Percentiles rank a stretch among this genome's conserved stretches.
Conservation (phyloP, 2,797 vertebrate genomes). For the Myotis daubentonii region DNA sequence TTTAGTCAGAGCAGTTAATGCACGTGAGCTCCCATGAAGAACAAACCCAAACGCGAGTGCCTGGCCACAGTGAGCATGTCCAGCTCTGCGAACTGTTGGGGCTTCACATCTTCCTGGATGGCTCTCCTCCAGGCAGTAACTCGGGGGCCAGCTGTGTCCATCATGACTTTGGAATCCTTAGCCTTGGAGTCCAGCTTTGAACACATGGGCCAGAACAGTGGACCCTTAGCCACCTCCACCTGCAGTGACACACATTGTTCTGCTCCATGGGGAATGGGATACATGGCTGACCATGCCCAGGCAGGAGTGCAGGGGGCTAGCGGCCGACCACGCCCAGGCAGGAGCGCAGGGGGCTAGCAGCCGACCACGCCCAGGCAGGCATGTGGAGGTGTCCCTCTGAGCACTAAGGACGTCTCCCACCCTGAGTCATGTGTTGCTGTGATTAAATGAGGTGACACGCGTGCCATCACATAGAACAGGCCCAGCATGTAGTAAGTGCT, state of each 20-base stretch:
- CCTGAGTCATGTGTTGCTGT: not conserved
- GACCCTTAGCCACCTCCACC: not conserved
- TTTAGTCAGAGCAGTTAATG: not conserved
- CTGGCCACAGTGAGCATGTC: not conserved
- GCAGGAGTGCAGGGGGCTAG: too few species aligned
- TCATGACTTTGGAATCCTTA: not conserved
- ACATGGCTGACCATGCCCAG: not conserved
- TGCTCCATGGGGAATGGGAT: not conserved
- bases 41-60: not conserved
- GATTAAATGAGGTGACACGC: not conserved
- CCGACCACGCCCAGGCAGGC: not conserved
- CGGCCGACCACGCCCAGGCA: not conserved
- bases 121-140: not conserved
- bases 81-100: not conserved
- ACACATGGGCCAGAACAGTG: not conserved
- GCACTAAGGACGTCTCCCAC: not conserved
- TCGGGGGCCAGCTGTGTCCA: rapidly evolving
- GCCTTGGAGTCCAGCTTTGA: not conserved
- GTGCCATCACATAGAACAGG: not conserved
- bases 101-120: not conserved
- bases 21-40: not conserved
- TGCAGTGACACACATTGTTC: not conserved
- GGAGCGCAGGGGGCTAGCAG: too few species aligned
- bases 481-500: not conserved
- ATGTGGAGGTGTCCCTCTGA: not conserved